Evolutionary conservation across 2,797 vertebrate species (phyloP).

Genomic region (Threskiornis aethiopicus): DNA sequence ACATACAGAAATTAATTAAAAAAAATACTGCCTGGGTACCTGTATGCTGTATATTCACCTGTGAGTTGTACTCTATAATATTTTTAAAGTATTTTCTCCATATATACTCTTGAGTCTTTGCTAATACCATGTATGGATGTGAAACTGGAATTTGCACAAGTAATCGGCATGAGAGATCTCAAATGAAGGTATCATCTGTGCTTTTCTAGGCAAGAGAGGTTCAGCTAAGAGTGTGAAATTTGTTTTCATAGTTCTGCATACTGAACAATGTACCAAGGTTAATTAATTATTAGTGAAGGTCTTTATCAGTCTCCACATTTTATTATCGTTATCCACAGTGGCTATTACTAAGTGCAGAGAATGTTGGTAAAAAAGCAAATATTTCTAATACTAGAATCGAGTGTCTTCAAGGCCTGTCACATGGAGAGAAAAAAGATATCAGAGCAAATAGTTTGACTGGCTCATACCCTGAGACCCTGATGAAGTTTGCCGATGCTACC

Average conservation of each 20-base stretch:
- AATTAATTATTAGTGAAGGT: neutral
- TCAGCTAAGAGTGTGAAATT: neutral
- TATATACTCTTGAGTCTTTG: neutral
- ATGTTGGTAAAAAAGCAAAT: neutral
- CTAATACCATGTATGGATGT: neutral
- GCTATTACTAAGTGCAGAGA: neutral
- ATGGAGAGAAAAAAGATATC: neutral
- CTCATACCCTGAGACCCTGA: neutral
- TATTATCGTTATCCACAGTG: neutral
- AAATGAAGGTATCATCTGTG: neutral
- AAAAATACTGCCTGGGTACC: neutral
- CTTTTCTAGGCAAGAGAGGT: neutral
- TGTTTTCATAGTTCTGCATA: neutral
- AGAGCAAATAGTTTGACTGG: constrained; percentile 3
- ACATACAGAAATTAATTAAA: neutral
- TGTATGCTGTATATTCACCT: neutral
- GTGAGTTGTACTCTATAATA: neutral
- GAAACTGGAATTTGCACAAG: neutral
- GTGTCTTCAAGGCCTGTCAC: neutral
- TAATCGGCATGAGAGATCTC: neutral
- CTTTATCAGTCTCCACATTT: neutral
- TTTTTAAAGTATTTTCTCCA: neutral
- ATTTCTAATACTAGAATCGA: neutral
- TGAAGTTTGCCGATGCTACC: neutral
- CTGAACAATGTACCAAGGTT: neutral